Conservation (phyloP, 2,113 vertebrate species). For the Cynoglossus semilaevis region DNA sequence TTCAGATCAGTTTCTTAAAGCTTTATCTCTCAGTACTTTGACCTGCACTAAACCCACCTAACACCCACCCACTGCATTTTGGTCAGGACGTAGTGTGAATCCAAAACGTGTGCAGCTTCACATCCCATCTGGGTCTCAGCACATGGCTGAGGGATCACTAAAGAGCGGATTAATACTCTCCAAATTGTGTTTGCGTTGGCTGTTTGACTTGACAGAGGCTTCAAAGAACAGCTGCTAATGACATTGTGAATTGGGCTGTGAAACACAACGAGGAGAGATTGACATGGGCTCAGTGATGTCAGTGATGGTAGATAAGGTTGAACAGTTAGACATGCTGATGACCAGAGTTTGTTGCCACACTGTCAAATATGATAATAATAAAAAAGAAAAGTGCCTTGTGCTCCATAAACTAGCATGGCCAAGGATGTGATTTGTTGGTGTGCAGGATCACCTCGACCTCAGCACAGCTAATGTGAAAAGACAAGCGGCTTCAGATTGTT, state of each 20-base stretch:
- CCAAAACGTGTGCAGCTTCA: background rate
- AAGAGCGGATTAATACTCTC: constrained; percentile 43
- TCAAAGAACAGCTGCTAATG: constrained; percentile 30
- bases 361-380: constrained; percentile 29
- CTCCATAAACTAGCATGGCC: background rate
- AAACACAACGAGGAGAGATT: constrained; percentile 47
- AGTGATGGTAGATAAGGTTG: constrained; percentile 3
- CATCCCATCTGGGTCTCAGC: background rate
- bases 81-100: constrained; percentile 1
- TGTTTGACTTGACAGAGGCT: constrained; percentile 18
- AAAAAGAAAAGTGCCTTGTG: background rate
- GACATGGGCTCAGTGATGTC: constrained; percentile 7
- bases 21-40: background rate
- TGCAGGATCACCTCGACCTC: constrained; percentile 20
- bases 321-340: background rate
- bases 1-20: background rate
- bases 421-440: too few relatives aligned
- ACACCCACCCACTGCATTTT: background rate
- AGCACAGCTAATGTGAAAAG: constrained; percentile 31
- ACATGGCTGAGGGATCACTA: constrained; percentile 12
- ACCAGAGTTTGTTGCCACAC: too few relatives aligned
- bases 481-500: constrained; percentile 28
- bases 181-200: constrained; percentile 41
- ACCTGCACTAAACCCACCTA: background rate
- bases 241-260: constrained; percentile 51